Percentiles rank a stretch among this genome's conserved stretches.
phyloP scores from a whole-genome alignment of 2,113 vertebrate genomes.

The Colaptes auratus region DNA sequence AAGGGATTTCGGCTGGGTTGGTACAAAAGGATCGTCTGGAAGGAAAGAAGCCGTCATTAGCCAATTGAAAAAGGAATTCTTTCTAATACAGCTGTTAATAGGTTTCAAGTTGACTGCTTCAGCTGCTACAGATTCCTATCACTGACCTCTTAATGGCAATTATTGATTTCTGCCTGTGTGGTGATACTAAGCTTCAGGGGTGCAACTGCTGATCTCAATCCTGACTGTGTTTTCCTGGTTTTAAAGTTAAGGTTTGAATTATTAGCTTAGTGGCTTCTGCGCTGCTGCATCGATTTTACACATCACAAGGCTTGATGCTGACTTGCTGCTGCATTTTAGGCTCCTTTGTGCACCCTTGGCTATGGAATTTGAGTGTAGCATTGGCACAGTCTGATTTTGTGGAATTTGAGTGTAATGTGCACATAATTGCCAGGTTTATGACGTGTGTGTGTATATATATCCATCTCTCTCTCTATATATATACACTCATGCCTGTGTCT shows the following conservation, averaged over 20 bases:
- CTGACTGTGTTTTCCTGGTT: background rate
- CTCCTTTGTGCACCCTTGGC: background rate
- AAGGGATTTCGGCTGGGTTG: background rate
- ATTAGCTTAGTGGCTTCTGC: background rate
- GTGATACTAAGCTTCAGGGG: background rate
- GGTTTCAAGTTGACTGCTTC: slow-evolving; percentile 25
- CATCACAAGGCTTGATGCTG: background rate
- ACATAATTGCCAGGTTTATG: slow-evolving; percentile 18
- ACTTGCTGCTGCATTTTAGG: background rate
- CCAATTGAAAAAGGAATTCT: background rate
- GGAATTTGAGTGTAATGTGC: background rate
- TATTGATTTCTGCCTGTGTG: slow-evolving; percentile 46
- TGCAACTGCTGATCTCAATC: background rate
- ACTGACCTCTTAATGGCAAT: background rate
- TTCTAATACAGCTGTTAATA: slow-evolving; percentile 38
- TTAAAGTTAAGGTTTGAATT: slow-evolving; percentile 25
- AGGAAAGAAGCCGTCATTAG: background rate
- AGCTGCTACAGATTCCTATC: slow-evolving; percentile 42
- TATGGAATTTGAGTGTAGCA: background rate
- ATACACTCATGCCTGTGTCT: background rate
- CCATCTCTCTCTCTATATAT: background rate
- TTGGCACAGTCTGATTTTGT: background rate
- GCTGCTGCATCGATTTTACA: background rate
- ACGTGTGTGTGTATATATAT: background rate
- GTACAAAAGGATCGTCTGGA: background rate